These are phyloP conservation scores for Psittacula cyanocephala DNA, from an alignment of 2,113 vertebrate species.

Conservation along the genomic window DNA sequence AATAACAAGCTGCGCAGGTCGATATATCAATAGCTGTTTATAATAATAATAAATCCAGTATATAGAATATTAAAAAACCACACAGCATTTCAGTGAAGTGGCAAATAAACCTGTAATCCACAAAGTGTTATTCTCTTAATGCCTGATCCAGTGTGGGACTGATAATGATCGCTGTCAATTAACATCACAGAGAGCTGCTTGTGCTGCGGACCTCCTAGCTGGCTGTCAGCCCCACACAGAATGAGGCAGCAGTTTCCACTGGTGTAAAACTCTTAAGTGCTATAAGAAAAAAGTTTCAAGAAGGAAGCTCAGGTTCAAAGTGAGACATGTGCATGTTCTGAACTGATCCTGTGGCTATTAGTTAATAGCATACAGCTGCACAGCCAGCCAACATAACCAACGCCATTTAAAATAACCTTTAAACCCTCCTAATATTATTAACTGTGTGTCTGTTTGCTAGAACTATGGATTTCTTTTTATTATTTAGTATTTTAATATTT, in stretches of 20 bases:
- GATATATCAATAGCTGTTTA: neutral
- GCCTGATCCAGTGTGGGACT: neutral
- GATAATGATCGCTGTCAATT: neutral
- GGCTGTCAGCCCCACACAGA: neutral
- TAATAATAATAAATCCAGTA: neutral
- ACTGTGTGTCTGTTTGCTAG: neutral
- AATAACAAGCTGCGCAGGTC: neutral
- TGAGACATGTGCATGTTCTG: neutral
- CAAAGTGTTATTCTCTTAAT: neutral
- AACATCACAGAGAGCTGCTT: neutral
- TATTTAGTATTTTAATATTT: neutral
- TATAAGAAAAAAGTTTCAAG: neutral
- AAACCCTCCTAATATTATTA: neutral
- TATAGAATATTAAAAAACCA: neutral
- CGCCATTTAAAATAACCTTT: neutral
- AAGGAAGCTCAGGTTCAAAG: conserved; percentile 20
- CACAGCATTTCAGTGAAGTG: neutral
- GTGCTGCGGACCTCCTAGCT: neutral
- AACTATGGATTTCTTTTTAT: neutral
- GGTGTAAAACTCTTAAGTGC: neutral
- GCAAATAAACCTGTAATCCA: neutral
- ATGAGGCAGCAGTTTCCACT: neutral
- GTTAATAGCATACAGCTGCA: neutral
- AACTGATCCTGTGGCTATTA: neutral
- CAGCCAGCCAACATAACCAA: neutral